phyloP scores from a whole-genome alignment of 2,113 vertebrate genomes.

The Neomonachus schauinslandi region DNA sequence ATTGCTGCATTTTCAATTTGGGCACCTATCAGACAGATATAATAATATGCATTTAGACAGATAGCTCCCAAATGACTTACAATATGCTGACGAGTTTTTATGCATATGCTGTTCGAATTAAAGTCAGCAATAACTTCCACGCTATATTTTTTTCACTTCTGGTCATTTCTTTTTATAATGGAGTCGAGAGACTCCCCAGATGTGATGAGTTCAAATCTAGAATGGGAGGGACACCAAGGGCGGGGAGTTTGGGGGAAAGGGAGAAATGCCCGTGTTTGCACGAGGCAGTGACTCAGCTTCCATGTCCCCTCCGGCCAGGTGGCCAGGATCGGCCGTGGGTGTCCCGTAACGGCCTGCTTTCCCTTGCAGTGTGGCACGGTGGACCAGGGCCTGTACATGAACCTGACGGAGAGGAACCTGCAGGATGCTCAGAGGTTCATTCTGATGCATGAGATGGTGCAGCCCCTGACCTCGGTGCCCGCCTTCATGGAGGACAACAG shows the following conservation, averaged over 20 bases:
- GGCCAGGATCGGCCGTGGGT: rapidly evolving
- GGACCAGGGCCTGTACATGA: slow-evolving; percentile 94
- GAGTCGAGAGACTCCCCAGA: background rate
- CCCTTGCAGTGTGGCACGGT: slow-evolving; percentile 93
- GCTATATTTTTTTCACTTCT: background rate
- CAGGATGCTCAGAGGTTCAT: slow-evolving; percentile 98
- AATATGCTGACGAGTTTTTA: background rate
- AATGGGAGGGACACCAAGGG: too few species aligned
- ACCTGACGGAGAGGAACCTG: slow-evolving; percentile 96
- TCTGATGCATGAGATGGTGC: slow-evolving; percentile 96
- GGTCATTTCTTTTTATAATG: background rate
- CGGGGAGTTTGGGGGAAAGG: rapidly evolving
- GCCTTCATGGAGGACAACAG: slow-evolving; percentile 98
- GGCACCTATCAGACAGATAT: background rate
- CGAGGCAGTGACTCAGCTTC: rapidly evolving
- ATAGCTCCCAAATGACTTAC: background rate
- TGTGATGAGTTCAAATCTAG: background rate
- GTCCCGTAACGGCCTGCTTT: slow-evolving; percentile 77
- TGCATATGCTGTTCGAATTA: background rate
- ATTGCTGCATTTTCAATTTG: background rate
- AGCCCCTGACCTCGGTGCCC: slow-evolving; percentile 92
- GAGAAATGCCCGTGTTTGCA: rapidly evolving
- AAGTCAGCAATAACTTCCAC: background rate
- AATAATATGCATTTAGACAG: background rate
- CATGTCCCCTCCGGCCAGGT: rapidly evolving